Evolutionary conservation across 2,113 vertebrate genomes (phyloP), one percentile per base, ranked within the genome.

Genomic region (Aldabrachelys gigantea): DNA sequence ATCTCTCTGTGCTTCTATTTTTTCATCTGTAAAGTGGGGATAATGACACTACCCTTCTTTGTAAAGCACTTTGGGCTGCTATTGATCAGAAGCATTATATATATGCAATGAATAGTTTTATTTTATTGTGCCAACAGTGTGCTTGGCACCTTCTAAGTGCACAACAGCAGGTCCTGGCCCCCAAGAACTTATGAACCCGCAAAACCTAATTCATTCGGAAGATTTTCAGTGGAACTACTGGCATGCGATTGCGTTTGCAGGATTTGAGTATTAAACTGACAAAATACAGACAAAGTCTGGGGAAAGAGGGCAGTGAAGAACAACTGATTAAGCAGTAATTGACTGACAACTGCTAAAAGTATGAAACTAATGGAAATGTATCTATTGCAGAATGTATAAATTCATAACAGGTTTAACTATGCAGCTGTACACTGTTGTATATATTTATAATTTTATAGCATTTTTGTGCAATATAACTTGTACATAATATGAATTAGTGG

Each of bases 381-480:
- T 31, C 17, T 82, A 17, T 84, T 90, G 65, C 47, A 53, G 25
- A 59, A 7, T 13, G 57, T 8, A 80, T 62, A 92, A 87, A 89
- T n/a, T 52, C 72, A 47, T 1, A 84, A 59, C 25, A 94, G 7
- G 1, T 50, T 90, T 90, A 85, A 78, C 89, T 85, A 79, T 50
- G 35, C 16, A 80, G 41, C 24, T 80, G 5, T n/a, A 44, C 11
- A 6, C 21, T 41, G 22, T 41, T 75, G 38, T 41, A 10, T 54
- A 31, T 91, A 93, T 29, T 76, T 9, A 87, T 24, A 90, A 59
- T 10, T 22, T 79, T 47, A 82, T 8, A 22, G 76, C 81, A 92
- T 87, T 96, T 95, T 91, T 97, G 95, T 95, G 88, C 95, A 97
- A 96, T 29, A 41, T 88, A 91, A 88, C 24, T 96, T 96, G 83